Conservation (phyloP, 2,113 vertebrate species). For the Brevimyrus niger region DNA sequence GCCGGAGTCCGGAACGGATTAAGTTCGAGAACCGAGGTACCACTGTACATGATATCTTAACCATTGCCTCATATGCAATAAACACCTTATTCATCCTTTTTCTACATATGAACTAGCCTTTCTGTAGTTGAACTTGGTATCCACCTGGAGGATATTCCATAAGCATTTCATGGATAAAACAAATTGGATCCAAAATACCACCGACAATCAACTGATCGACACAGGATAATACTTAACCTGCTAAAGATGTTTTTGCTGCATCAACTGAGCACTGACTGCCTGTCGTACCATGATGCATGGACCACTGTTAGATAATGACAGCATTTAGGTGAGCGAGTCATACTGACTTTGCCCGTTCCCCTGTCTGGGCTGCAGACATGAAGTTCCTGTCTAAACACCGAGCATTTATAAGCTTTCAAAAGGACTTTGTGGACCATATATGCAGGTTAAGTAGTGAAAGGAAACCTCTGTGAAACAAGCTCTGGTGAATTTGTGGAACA, state of each 20-base stretch:
- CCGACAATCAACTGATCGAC: neutral
- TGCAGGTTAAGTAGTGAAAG: neutral
- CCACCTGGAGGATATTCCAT: neutral
- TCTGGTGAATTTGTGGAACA: neutral
- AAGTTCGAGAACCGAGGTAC: too few species aligned
- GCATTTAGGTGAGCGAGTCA: neutral
- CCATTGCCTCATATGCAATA: neutral
- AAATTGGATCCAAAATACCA: neutral
- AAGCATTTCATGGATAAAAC: neutral
- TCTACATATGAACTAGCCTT: neutral
- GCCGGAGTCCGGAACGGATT: too few species aligned
- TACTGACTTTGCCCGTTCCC: neutral
- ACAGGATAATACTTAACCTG: neutral
- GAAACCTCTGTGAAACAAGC: neutral
- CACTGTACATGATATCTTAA: neutral
- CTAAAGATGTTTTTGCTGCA: neutral
- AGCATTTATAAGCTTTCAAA: conserved; percentile 4
- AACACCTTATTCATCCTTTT: neutral
- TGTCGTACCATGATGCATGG: neutral
- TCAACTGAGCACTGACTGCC: neutral
- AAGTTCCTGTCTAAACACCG: neutral
- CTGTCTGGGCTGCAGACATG: neutral
- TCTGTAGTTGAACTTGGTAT: neutral
- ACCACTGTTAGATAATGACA: neutral
- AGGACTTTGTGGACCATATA: conserved; percentile 9